A percentile compares a stretch with the other conserved stretches of the same genome.
Evolutionary conservation across 2,797 vertebrate genomes (phyloP).

Genomic region (Cryptoblepharus egeriae): DNA sequence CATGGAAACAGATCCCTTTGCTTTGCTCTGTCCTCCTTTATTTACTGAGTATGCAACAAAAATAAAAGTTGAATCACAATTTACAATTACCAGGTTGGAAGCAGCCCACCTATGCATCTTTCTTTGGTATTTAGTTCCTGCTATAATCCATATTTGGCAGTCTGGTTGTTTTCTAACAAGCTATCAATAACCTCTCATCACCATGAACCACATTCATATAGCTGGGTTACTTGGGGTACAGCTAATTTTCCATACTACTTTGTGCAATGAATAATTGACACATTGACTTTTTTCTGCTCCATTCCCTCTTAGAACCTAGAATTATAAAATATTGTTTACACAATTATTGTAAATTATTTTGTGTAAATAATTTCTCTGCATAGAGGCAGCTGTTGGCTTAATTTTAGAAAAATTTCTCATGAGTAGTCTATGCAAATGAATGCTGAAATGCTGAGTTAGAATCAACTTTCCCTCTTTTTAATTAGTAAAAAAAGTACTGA

Average conservation of each 20-base stretch:
- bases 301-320: constrained; percentile 28
- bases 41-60: neutral
- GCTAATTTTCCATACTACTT: constrained; percentile 10
- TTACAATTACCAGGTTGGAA: neutral
- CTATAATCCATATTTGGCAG: neutral
- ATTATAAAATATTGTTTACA: constrained; percentile 54
- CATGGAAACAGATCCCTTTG: constrained; percentile 3
- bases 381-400: constrained; percentile 60
- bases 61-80: neutral
- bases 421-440: constrained; percentile 52
- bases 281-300: constrained; percentile 9
- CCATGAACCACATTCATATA: neutral
- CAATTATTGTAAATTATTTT: constrained; percentile 53
- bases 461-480: neutral
- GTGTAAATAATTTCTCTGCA: constrained; percentile 57
- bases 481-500: constrained; percentile 26
- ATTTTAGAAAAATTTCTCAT: constrained; percentile 62
- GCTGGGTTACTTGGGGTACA: neutral
- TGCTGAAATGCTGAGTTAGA: constrained; percentile 38
- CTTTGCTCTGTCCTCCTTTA: constrained; percentile 3
- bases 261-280: neutral
- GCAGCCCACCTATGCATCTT: neutral
- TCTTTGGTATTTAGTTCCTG: neutral
- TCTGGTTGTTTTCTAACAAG: neutral
- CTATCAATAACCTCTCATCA: neutral